These are phyloP conservation scores for Crenichthys baileyi DNA, from an alignment of 2,797 vertebrate species.

Conservation along the genomic window DNA sequence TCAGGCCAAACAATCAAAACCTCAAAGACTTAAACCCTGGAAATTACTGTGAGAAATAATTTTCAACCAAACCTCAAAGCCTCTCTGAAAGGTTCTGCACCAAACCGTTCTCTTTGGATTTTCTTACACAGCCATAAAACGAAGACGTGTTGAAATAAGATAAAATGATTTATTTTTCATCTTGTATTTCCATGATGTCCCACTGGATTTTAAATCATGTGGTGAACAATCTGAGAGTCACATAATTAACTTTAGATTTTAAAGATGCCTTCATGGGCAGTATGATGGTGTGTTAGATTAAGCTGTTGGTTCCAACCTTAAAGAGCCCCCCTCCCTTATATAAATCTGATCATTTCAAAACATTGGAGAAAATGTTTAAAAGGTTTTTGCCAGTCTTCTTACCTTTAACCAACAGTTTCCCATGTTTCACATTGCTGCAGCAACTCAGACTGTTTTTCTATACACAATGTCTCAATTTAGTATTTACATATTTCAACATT, in stretches of 20 bases:
- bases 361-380: background rate
- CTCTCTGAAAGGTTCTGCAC: slow-evolving; percentile 26
- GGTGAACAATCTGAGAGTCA: slow-evolving; percentile 2
- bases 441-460: too few relatives aligned
- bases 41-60: slow-evolving; percentile 40
- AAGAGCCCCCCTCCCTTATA: background rate
- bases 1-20: slow-evolving; percentile 62
- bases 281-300: slow-evolving; percentile 2
- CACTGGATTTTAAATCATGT: slow-evolving; percentile 25
- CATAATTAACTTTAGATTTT: slow-evolving; percentile 28
- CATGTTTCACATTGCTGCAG: background rate
- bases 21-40: slow-evolving; percentile 62
- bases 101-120: slow-evolving; percentile 22
- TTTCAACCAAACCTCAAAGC: slow-evolving; percentile 59
- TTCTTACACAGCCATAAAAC: slow-evolving; percentile 38
- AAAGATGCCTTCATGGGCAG: background rate
- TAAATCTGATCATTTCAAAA: background rate
- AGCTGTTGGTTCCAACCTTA: slow-evolving; percentile 13
- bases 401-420: background rate
- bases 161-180: slow-evolving; percentile 44
- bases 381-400: background rate
- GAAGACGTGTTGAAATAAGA: slow-evolving; percentile 38
- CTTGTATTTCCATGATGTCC: slow-evolving; percentile 26
- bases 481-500: background rate
- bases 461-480: background rate